Evolutionary conservation across 2,797 vertebrate species (phyloP).

Genomic region (Gallinago stenura): DNA sequence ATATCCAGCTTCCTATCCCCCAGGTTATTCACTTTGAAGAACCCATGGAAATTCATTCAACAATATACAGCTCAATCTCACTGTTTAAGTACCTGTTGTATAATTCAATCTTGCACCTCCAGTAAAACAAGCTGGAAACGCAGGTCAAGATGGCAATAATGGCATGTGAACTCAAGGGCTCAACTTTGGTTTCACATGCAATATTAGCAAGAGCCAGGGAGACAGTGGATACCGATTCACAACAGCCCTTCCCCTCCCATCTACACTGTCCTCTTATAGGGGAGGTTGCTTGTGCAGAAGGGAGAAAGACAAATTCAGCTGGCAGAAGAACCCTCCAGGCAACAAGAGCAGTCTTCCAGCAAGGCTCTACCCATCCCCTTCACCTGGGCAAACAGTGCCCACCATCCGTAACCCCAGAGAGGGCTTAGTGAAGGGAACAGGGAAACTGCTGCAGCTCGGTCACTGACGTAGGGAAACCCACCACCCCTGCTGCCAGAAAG

Average conservation of each 20-base stretch:
- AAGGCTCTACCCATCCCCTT: not conserved
- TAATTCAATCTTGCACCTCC: not conserved
- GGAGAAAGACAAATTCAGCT: not conserved
- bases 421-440: not conserved
- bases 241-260: not conserved
- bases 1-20: not conserved
- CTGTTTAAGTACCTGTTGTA: not conserved
- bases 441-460: conserved; percentile 56
- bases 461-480: conserved; percentile 65
- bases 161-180: not conserved
- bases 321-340: not conserved
- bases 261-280: rapidly evolving
- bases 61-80: not conserved
- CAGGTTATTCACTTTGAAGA: not conserved
- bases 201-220: not conserved
- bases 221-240: rapidly evolving
- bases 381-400: conserved; percentile 30
- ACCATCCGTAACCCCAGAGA: not conserved
- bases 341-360: not conserved
- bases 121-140: not conserved
- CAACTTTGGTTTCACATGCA: not conserved
- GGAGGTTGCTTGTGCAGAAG: not conserved
- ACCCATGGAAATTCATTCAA: not conserved
- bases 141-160: not conserved
- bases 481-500: conserved; percentile 20